Percentiles rank a stretch among this genome's conserved stretches.
phyloP scores from a whole-genome alignment of 2,113 vertebrate species.

The Hyla sarda region DNA sequence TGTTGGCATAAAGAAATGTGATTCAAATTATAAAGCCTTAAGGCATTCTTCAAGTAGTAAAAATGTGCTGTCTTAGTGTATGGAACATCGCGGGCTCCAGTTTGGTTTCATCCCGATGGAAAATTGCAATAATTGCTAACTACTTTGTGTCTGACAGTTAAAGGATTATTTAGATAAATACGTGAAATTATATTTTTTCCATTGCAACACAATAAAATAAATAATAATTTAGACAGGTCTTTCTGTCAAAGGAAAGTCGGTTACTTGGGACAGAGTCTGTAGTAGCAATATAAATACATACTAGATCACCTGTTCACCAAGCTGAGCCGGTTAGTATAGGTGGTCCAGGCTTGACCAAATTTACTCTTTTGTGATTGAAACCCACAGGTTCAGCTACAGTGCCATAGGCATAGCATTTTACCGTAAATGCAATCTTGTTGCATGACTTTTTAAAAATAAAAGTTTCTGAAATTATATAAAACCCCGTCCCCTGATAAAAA shows the following conservation, averaged over 20 bases:
- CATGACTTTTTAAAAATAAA: too few species aligned
- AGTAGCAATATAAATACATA: not conserved
- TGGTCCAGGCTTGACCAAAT: not conserved
- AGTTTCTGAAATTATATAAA: too few species aligned
- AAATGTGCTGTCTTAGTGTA: not conserved
- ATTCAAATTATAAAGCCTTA: not conserved
- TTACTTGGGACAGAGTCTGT: not conserved
- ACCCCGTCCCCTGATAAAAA: too few species aligned
- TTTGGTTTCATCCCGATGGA: not conserved
- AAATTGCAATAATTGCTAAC: not conserved
- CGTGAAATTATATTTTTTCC: not conserved
- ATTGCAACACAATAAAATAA: not conserved
- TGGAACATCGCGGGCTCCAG: not conserved
- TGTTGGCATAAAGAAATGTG: conserved; percentile 23
- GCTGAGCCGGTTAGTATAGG: not conserved
- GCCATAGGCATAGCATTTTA: too few species aligned
- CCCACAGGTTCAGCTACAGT: not conserved
- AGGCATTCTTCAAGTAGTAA: conserved; percentile 1
- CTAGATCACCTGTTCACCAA: not conserved
- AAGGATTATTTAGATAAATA: not conserved
- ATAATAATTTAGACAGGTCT: not conserved
- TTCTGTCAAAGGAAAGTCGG: not conserved
- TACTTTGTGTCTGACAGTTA: not conserved
- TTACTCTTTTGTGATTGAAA: too few species aligned
- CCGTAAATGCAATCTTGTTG: too few species aligned